phyloP scores from a whole-genome alignment of 2,888 invertebrate species.

The Chironomus tentans region DNA sequence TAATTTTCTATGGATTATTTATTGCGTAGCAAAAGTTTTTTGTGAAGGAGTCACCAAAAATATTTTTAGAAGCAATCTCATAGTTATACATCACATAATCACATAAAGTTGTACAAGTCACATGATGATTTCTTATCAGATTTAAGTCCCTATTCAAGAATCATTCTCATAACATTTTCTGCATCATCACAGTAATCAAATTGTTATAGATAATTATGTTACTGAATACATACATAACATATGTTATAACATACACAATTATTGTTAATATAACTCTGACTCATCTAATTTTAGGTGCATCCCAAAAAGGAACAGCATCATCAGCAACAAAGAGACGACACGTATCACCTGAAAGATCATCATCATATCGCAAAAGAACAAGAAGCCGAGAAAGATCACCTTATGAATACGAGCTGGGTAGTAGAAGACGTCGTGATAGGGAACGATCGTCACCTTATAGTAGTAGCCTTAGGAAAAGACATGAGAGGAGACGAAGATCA shows the following conservation, averaged over 20 bases:
- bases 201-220: no score
- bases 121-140: no score
- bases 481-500: slow-evolving; percentile 16
- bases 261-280: background rate
- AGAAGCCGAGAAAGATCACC: slow-evolving; percentile 9
- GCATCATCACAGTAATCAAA: no score
- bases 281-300: background rate
- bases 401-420: slow-evolving; percentile 10
- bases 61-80: no score
- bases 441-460: slow-evolving; percentile 4
- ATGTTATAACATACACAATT: background rate
- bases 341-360: background rate
- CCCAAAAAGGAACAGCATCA: slow-evolving; percentile 6
- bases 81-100: no score
- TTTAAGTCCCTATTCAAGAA: no score
- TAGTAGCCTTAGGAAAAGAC: background rate
- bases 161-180: no score
- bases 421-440: background rate
- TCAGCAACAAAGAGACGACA: background rate
- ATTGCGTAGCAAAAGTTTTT: no score
- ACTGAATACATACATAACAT: no score
- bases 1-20: no score
- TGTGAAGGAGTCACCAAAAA: no score
- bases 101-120: no score
- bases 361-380: slow-evolving; percentile 18